Evolutionary conservation across 23 tunicate species (phyloP).

Genomic region (Corella eumyota): DNA sequence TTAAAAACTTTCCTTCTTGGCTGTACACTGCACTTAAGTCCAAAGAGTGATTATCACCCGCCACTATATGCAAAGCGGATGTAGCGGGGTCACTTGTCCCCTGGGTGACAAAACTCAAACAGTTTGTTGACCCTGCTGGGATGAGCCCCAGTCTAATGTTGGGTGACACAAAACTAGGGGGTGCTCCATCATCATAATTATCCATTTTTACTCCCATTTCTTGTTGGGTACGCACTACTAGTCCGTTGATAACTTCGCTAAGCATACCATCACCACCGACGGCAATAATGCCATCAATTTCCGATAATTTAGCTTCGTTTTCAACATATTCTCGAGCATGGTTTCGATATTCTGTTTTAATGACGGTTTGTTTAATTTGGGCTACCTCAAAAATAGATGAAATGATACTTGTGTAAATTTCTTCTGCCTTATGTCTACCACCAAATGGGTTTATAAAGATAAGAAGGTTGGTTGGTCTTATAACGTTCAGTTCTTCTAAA

Average conservation of each 20-base stretch:
- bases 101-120: slow-evolving; percentile 57
- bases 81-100: slow-evolving; percentile 78
- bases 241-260: slow-evolving; percentile 75
- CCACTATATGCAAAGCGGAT: slow-evolving; percentile 54
- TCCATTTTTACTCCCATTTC: slow-evolving; percentile 17
- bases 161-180: slow-evolving; percentile 5
- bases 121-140: slow-evolving; percentile 90
- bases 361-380: slow-evolving; percentile 23
- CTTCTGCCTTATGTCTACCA: slow-evolving; percentile 36
- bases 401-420: slow-evolving; percentile 30
- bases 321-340: slow-evolving; percentile 62
- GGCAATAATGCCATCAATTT: slow-evolving; percentile 66
- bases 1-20: slow-evolving; percentile 32
- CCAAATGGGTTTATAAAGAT: slow-evolving; percentile 90
- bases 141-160: slow-evolving; percentile 49
- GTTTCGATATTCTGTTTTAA: slow-evolving; percentile 40
- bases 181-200: not conserved
- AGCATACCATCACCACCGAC: slow-evolving; percentile 96
- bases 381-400: slow-evolving; percentile 54
- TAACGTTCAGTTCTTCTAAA: not conserved
- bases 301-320: slow-evolving; percentile 28
- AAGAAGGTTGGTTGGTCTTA: slow-evolving; percentile 39
- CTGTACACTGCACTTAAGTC: slow-evolving; percentile 60
- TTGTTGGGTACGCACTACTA: slow-evolving; percentile 39
- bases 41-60: slow-evolving; percentile 72